A percentile compares a stretch with the other conserved stretches of the same genome.
These are phyloP conservation scores for Diplogasteroides magnus DNA, from an alignment of 1,140 invertebrate species.

Conservation along the genomic window DNA sequence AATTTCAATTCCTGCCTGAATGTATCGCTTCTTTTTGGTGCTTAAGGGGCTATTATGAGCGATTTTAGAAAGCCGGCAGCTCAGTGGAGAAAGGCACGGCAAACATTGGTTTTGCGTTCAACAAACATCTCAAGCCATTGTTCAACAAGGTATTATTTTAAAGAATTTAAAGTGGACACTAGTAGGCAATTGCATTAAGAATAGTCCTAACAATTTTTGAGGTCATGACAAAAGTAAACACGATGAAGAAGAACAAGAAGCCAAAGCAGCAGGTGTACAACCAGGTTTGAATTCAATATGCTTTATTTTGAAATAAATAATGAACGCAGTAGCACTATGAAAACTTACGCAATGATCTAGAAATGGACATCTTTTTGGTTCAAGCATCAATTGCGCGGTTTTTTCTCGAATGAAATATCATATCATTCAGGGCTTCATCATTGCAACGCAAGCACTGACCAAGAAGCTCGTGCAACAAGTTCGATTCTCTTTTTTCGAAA, in stretches of 20 bases:
- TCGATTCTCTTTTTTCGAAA: no score
- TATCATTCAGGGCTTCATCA: background rate
- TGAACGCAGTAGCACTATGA: no score
- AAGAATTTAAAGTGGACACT: background rate
- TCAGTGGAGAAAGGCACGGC: background rate
- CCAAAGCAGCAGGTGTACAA: background rate
- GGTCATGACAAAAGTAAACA: background rate
- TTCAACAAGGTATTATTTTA: background rate
- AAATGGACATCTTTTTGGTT: no score
- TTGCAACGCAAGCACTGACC: background rate
- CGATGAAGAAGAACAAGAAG: background rate
- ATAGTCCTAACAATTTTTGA: background rate
- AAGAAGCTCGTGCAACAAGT: background rate
- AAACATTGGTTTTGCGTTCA: background rate
- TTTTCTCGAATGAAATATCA: no score
- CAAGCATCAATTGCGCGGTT: no score
- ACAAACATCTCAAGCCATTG: background rate
- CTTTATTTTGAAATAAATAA: no score
- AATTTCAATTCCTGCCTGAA: background rate
- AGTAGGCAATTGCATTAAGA: no score
- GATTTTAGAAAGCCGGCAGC: background rate
- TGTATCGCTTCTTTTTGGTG: background rate
- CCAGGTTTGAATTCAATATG: no score
- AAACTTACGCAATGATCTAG: no score
- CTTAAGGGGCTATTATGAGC: background rate